Base-by-base conservation (phyloP, 1,140 invertebrate species). In the Dinoponera quadriceps region DNA sequence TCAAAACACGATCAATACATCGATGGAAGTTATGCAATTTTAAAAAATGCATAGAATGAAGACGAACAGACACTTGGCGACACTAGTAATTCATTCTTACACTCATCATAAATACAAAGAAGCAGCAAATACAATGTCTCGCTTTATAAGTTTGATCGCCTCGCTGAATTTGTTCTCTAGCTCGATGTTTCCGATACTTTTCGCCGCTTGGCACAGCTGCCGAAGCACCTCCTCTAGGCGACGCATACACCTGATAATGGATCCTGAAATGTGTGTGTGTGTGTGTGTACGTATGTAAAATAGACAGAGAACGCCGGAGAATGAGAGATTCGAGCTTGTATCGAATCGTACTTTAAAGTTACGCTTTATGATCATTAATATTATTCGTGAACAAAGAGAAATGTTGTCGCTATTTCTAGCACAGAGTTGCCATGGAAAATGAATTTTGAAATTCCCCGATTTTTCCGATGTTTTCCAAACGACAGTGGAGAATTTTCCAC, bases 101-200 rank as follows among this genome's bases (percentile, higher is more conserved):
- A n/a, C 20, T 18, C 88, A 87, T 92, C 96, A 99, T 90, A 99
- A 96, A 95, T 99, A 99, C 16, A 99, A 96, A 94, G 98, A 99
- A 44, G 99, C 99, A 69, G 99, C 99, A 95, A 99, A 99, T 25
- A 99, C 98, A 94, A 99, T 99, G 93, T 99, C 99, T 88, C 99
- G 96, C 94, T 99, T 99, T 44, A 99, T 96, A 57, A 98, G 93
- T 91, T 97, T 97, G 75, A 99, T 99, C 9, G 97, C 97, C 92
- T 99, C 97, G 82, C 97, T 97, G 93, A 99, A 99, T 94, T 99
- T 99, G 88, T 97, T 97, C 95, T 99, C 99, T 81, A 99, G 95
- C 86, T 99, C 98, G 16, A 97, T 97, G 92, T 99, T 99, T 18
- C 99, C 99, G 85, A 99, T 99, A 87, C 97, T 98, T 95, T 99